Base-by-base conservation (phyloP, 2,113 vertebrate genomes). In the Hemichromis elongatus region DNA sequence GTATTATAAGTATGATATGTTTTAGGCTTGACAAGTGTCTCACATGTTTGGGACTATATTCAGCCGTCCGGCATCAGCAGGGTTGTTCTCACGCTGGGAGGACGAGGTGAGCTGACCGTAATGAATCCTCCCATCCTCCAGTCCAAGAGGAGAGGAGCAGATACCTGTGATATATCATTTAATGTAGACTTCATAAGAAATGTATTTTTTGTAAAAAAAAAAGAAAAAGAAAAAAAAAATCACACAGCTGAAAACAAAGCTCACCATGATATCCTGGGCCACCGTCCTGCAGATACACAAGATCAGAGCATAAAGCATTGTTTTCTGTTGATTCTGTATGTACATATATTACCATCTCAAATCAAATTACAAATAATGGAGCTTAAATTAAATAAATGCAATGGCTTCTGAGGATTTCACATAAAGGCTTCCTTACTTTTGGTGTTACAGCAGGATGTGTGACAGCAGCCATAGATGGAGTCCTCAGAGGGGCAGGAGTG, bases 71-170 rank as follows among this genome's bases (percentile, higher is more conserved):
- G 96, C 96, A 5, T 97, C 97, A 0, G 97, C 96, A 4, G 97
- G 96, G 66, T 96, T 97, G 89, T 97, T 96, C 26, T 96, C 96
- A 2, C 88, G 93, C 73, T 94, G 78, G 2, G 97, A 96, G 5
- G 97, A 97, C 1, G 97, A 96, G 2, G 93, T 95, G 85, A 97
- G 88, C 90, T 97, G 97, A 77, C 96, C 95, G 6, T 96, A 96
- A n/a, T 81, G 92, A 16, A 97, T 86, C 1, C 91, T 92, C 1
- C 97, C 97, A 1, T 97, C 96, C 90, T 96, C 97, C 91, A 97
- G 79, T 52, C 97, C 97, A 6, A 97, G 95, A 1, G 97, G 88
- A 33, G 93, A 95, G 3, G 95, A 94, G 84, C 97, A 97, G 66
- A 90, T 59, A 3, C 88, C 97, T 97, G 77, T 4, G 42, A 52